phyloP scores from a whole-genome alignment of 2,888 invertebrate species.

The Aelia acuminata region DNA sequence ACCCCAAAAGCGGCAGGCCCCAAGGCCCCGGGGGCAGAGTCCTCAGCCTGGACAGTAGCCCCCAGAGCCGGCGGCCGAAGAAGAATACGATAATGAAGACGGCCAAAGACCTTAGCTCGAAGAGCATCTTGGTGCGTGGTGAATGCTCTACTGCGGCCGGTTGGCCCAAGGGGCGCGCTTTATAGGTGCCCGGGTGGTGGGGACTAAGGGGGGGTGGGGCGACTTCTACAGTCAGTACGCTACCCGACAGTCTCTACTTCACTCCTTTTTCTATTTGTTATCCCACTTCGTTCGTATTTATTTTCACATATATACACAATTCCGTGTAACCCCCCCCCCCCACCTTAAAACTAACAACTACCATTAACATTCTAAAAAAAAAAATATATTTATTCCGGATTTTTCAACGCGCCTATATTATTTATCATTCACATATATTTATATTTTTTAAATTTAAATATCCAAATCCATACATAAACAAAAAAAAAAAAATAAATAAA shows the following conservation, averaged over 20 bases:
- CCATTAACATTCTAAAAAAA: no score
- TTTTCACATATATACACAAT: no score
- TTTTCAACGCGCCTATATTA: no score
- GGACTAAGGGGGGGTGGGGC: background rate
- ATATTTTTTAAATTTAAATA: no score
- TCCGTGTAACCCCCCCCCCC: no score
- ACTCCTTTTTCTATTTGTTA: constrained; percentile 6
- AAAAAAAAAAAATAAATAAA: no score
- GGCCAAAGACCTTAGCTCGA: constrained; percentile 67
- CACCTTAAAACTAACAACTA: no score
- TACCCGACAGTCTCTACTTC: background rate
- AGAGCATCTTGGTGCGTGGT: constrained; percentile 36
- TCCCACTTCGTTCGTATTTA: background rate
- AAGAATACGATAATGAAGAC: constrained; percentile 62
- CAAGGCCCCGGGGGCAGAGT: constrained; percentile 88
- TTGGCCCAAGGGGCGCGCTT: constrained; percentile 15
- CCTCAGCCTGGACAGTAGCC: constrained; percentile 44
- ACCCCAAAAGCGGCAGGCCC: constrained; percentile 88
- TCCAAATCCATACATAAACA: no score
- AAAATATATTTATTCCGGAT: no score
- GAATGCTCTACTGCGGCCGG: constrained; percentile 54
- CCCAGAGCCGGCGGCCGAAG: constrained; percentile 55
- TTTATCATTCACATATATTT: no score
- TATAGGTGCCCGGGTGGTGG: constrained; percentile 59
- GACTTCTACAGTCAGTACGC: background rate